Conservation (phyloP, 2,113 vertebrate species). For the Alectura lathami region DNA sequence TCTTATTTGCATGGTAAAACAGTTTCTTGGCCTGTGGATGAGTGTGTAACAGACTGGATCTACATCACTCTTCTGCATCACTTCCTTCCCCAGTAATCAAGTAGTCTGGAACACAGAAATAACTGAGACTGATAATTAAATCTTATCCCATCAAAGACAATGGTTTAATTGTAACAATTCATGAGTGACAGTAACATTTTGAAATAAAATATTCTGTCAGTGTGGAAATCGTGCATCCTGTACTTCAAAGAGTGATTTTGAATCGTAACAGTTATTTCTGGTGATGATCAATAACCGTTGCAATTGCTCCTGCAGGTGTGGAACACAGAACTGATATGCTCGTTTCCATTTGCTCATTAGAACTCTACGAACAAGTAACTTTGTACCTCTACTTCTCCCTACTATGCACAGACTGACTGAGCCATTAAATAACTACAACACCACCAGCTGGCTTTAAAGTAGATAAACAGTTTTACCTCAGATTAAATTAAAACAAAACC, state of each 20-base stretch:
- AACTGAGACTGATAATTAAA: not conserved
- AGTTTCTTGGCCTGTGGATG: not conserved
- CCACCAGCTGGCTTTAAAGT: not conserved
- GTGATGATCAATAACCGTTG: not conserved
- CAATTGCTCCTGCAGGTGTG: not conserved
- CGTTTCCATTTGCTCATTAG: not conserved
- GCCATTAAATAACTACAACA: not conserved
- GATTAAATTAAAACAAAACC: not conserved
- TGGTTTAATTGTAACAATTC: not conserved
- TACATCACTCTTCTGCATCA: not conserved
- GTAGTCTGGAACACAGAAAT: not conserved
- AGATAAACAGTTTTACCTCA: not conserved
- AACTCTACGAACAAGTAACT: not conserved
- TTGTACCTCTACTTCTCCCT: not conserved
- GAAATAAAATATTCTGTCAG: not conserved
- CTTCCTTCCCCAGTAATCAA: not conserved
- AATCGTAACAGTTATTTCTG: not conserved
- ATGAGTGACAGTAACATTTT: not conserved
- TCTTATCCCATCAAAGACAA: not conserved
- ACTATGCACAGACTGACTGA: not conserved
- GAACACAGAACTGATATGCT: not conserved
- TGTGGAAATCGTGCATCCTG: not conserved
- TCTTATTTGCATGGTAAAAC: not conserved
- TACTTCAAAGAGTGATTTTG: not conserved
- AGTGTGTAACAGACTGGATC: not conserved